These are phyloP conservation scores for Leptinotarsa undecemlineata DNA, from an alignment of 1,140 invertebrate species.

Conservation along the genomic window DNA sequence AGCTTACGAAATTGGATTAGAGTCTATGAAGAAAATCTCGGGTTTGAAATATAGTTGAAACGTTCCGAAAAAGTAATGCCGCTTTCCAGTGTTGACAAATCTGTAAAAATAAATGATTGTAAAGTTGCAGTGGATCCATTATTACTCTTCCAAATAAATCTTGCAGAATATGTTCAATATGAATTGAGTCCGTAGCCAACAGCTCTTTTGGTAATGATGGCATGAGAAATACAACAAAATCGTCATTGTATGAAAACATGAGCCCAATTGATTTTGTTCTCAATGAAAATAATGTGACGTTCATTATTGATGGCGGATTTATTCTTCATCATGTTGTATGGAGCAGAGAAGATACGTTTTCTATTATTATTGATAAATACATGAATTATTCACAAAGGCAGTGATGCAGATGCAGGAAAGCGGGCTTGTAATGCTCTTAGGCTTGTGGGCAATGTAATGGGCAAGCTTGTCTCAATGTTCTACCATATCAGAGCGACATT, in stretches of 20 bases:
- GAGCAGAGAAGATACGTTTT: too few species aligned
- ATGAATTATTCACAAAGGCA: slow-evolving; percentile 33
- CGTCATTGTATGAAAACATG: slow-evolving; percentile 51
- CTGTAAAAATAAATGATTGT: slow-evolving; percentile 39
- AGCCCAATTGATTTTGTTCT: too few species aligned
- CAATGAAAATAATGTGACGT: too few species aligned
- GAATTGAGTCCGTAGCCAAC: slow-evolving; percentile 53
- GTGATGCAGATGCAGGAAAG: too few species aligned
- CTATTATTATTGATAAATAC: too few species aligned
- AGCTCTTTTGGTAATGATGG: slow-evolving; percentile 53
- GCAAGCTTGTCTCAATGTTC: too few species aligned
- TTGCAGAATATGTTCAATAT: slow-evolving; percentile 44
- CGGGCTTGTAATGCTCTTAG: too few species aligned
- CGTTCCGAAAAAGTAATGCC: slow-evolving; percentile 5
- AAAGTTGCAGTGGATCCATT: slow-evolving; percentile 51
- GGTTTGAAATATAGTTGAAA: background rate
- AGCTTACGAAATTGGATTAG: too few species aligned
- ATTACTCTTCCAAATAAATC: slow-evolving; percentile 47
- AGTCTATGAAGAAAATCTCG: too few species aligned
- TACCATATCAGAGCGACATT: too few species aligned
- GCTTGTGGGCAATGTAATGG: too few species aligned
- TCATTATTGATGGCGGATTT: slow-evolving; percentile 49
- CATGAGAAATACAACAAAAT: slow-evolving; percentile 54
- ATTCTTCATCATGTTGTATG: slow-evolving; percentile 43
- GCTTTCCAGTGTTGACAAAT: slow-evolving; percentile 24